A percentile compares a stretch with the other conserved stretches of the same genome.
Conservation (phyloP, 1,140 invertebrate species). For the Spodoptera frugiperda region DNA sequence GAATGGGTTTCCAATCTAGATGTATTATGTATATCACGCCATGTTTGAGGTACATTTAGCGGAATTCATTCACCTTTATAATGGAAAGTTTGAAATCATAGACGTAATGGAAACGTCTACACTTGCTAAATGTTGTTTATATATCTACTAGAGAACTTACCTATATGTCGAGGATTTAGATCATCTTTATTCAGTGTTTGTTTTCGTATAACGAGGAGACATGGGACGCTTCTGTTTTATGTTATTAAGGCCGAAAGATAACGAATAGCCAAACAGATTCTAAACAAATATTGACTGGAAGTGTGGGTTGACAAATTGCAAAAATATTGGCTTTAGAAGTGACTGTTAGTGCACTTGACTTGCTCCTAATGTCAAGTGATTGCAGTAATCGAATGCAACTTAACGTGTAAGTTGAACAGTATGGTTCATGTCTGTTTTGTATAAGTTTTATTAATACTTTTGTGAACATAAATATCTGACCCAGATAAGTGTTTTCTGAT, state of each 20-base stretch:
- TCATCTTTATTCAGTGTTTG: conserved; percentile 21
- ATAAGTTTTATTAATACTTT: conserved; percentile 24
- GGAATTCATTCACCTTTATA: conserved; percentile 41
- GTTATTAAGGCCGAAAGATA: background rate
- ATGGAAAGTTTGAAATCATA: conserved; percentile 37
- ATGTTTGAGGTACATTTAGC: conserved; percentile 29
- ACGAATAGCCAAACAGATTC: too few relatives aligned
- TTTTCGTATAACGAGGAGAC: background rate
- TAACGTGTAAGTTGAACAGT: conserved; percentile 9
- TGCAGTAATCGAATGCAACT: conserved; percentile 2
- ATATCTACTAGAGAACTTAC: background rate
- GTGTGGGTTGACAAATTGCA: too few relatives aligned
- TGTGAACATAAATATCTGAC: conserved; percentile 47
- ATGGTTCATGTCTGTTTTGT: conserved; percentile 36
- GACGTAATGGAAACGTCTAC: conserved; percentile 35
- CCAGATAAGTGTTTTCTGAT: conserved; percentile 45
- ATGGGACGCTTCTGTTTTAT: background rate
- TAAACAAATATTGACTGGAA: too few relatives aligned
- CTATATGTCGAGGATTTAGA: conserved; percentile 9
- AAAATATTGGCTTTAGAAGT: too few relatives aligned
- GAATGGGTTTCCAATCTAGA: conserved; percentile 28
- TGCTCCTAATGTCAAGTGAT: conserved; percentile 16
- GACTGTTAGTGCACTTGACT: background rate
- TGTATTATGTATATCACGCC: conserved; percentile 40
- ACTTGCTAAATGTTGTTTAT: conserved; percentile 25